phyloP scores from a whole-genome alignment of 2,888 invertebrate genomes.

The Malachius bipustulatus region DNA sequence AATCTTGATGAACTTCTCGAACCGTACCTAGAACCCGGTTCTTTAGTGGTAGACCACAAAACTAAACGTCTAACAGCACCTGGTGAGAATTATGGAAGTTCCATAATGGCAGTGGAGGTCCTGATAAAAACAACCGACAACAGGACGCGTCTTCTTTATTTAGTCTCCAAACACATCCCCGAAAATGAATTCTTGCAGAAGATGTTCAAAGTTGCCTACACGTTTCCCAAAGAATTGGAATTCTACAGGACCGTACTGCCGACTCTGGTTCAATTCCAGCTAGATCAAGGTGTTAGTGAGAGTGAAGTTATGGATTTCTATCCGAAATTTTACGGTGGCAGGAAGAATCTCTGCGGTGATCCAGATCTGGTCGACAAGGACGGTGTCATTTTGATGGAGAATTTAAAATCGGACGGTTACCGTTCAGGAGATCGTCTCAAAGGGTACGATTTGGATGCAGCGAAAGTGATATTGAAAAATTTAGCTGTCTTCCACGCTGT shows the following conservation, averaged over 20 bases:
- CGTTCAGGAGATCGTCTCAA: slow-evolving; percentile 33
- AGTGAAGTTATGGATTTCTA: slow-evolving; percentile 35
- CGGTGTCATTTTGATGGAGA: slow-evolving; percentile 42
- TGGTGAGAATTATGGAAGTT: slow-evolving; percentile 44
- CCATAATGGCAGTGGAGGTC: slow-evolving; percentile 33
- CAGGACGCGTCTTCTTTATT: slow-evolving; percentile 31
- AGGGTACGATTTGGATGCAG: slow-evolving; percentile 37
- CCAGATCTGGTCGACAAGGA: slow-evolving; percentile 36
- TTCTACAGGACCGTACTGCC: slow-evolving; percentile 39
- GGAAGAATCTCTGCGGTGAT: slow-evolving; percentile 31
- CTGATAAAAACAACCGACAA: slow-evolving; percentile 15
- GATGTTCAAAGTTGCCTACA: slow-evolving; percentile 39
- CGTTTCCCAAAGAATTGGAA: slow-evolving; percentile 42
- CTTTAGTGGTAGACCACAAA: slow-evolving; percentile 14
- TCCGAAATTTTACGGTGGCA: slow-evolving; percentile 39
- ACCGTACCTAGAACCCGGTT: neutral
- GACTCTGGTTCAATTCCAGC: slow-evolving; percentile 34
- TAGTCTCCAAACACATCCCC: slow-evolving; percentile 43
- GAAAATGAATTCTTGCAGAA: slow-evolving; percentile 37
- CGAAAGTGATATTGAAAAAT: slow-evolving; percentile 31
- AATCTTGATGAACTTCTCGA: neutral
- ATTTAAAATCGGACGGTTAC: slow-evolving; percentile 36
- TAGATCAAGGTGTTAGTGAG: slow-evolving; percentile 32
- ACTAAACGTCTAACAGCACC: slow-evolving; percentile 31
- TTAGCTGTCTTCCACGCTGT: slow-evolving; percentile 41